phyloP scores from a whole-genome alignment of 2,113 vertebrate genomes.

The Eira barbara region DNA sequence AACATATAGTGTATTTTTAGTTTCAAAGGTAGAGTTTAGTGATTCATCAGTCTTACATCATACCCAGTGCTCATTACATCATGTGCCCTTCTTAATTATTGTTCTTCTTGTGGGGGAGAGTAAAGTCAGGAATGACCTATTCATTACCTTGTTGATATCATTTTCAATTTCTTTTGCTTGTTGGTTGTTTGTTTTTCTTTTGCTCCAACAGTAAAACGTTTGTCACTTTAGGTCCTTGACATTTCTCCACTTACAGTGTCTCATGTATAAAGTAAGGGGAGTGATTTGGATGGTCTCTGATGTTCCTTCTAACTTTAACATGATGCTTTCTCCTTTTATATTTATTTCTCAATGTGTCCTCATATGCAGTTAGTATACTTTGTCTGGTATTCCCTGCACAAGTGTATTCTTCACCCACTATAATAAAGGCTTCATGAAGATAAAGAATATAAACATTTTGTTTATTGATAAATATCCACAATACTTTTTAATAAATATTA shows the following conservation, averaged over 20 bases:
- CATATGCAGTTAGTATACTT: background rate
- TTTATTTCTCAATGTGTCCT: background rate
- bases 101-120: background rate
- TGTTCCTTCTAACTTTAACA: background rate
- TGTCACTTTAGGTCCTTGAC: background rate
- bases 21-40: background rate
- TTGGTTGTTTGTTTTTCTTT: background rate
- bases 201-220: background rate
- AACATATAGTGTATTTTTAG: background rate
- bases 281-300: background rate
- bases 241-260: background rate
- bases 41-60: background rate
- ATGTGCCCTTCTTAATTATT: background rate
- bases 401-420: background rate
- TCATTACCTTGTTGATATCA: background rate
- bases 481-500: background rate
- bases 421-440: background rate
- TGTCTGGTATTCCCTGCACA: fast-evolving
- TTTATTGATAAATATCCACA: background rate
- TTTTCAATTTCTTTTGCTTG: background rate
- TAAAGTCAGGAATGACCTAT: background rate
- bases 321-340: background rate
- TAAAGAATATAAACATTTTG: background rate
- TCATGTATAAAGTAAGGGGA: background rate
- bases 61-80: background rate